A percentile compares a stretch with the other conserved stretches of the same genome.
phyloP scores from a whole-genome alignment of 2,113 vertebrate genomes.

The Albula glossodonta region DNA sequence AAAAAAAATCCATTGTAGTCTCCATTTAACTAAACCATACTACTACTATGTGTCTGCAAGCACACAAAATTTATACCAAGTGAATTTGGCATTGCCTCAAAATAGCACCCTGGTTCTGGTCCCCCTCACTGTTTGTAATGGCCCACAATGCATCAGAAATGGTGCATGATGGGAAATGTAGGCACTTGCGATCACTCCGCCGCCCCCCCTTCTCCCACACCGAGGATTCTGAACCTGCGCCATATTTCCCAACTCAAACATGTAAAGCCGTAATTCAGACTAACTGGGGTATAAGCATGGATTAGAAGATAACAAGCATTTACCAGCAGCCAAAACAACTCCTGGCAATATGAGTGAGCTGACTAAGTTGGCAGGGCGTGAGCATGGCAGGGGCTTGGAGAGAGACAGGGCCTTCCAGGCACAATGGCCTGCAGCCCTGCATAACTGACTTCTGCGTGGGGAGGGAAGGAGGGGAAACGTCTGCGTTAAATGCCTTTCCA shows the following conservation, averaged over 20 bases:
- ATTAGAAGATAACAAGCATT: constrained; percentile 59
- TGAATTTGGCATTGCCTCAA: too few species aligned
- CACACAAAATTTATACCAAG: too few species aligned
- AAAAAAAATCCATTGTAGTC: too few species aligned
- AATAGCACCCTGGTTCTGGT: too few species aligned
- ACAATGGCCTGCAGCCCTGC: not conserved
- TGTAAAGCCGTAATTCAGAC: constrained; percentile 47
- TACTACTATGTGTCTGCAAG: too few species aligned
- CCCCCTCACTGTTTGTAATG: too few species aligned
- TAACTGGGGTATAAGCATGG: constrained; percentile 45
- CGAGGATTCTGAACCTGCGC: constrained; percentile 6
- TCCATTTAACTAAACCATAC: too few species aligned
- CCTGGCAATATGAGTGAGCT: constrained; percentile 52
- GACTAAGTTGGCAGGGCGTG: constrained; percentile 51
- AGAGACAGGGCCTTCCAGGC: not conserved
- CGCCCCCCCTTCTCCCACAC: not conserved
- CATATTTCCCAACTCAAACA: constrained; percentile 39
- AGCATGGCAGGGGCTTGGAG: constrained; percentile 31
- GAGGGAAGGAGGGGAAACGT: not conserved
- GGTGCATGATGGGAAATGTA: not conserved
- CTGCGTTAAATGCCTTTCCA: not conserved
- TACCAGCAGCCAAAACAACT: constrained; percentile 45
- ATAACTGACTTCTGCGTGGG: not conserved
- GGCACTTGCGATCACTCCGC: not conserved
- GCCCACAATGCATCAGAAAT: not conserved